Evolutionary conservation across 1,140 invertebrate genomes (phyloP), one percentile per base, ranked within the genome.

Genomic region (Formica selysi): DNA sequence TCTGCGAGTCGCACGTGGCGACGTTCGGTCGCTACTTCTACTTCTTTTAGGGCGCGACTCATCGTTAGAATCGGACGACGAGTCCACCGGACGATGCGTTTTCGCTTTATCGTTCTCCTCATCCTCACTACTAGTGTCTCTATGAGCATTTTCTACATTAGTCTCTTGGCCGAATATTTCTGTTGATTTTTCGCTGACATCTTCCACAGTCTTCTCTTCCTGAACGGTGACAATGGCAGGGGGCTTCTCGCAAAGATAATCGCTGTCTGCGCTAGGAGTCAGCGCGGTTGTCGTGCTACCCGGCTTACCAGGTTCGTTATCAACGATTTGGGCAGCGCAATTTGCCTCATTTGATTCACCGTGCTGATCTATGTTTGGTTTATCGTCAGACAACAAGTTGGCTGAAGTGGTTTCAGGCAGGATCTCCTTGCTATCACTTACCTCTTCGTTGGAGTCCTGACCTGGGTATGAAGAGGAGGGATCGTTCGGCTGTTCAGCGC

Each of bases 351-450:
- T 92, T 87, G 87, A 90, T 90, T 94, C 94, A 90, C 89, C 92
- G 91, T 92, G 93, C 90, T 89, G 93, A 95, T 95, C 95, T 95
- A 94, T 93, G 94, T 95, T 94, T 95, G 91, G 92, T 94, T 95
- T 95, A 94, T 91, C 94, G 92, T 95, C 95, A 95, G 94, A 95
- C 94, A 90, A 94, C 94, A 90, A 94, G 92, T 95, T 93, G 93
- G 93, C 94, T 91, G 94, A 93, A 90, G 94, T 93, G 92, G 92
- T 93, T 93, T 94, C 93, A 89, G 94, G 91, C 93, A 92, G 94
- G 93, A 93, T 93, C 93, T 95, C 94, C 95, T 95, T 95, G 92
- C 91, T 92, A 94, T 95, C 94, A 95, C 95, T 95, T 95, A 95
- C 95, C 95, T 95, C 95, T 94, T 94, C 92, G 86, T 92, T 92